Evolutionary conservation across 2,888 invertebrate species (phyloP).

Genomic region (Drosophila suboccidentalis): DNA sequence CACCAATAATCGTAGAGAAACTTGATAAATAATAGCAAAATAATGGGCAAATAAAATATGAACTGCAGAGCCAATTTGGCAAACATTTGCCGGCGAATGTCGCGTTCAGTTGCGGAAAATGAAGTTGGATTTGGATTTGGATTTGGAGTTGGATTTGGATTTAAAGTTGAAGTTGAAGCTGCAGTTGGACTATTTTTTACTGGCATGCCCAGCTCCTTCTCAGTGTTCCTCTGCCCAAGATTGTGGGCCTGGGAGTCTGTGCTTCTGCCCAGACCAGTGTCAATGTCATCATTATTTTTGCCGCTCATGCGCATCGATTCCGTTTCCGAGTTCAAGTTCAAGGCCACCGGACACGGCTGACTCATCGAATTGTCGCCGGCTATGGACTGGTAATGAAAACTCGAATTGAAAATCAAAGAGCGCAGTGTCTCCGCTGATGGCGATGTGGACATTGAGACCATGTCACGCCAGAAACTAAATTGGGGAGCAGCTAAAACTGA

Average conservation of each 20-base stretch:
- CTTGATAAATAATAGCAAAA: conserved; percentile 81
- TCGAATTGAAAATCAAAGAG: conserved; percentile 76
- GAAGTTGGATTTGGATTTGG: neutral
- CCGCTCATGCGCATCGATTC: conserved; percentile 28
- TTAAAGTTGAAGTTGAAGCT: too few species aligned
- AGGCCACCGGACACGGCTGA: conserved; percentile 12
- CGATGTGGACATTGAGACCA: conserved; percentile 78
- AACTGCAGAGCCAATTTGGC: conserved; percentile 75
- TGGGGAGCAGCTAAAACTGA: neutral
- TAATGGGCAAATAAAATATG: conserved; percentile 82
- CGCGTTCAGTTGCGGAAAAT: neutral
- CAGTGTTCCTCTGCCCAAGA: neutral
- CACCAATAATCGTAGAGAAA: conserved; percentile 81
- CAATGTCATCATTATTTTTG: conserved; percentile 5
- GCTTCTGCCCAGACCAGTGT: conserved; percentile 55
- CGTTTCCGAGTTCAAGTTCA: conserved; percentile 24
- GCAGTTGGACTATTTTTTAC: conserved; percentile 6
- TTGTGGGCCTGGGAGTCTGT: too few species aligned
- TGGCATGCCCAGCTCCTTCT: neutral
- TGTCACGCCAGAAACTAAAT: conserved; percentile 78
- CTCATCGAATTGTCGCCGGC: conserved; percentile 49
- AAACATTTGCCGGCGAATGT: neutral
- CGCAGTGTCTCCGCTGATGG: conserved; percentile 80
- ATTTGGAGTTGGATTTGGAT: neutral
- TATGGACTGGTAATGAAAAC: conserved; percentile 70